Base-by-base conservation (phyloP, 2,888 invertebrate genomes). In the Trichacis sp. region DNA sequence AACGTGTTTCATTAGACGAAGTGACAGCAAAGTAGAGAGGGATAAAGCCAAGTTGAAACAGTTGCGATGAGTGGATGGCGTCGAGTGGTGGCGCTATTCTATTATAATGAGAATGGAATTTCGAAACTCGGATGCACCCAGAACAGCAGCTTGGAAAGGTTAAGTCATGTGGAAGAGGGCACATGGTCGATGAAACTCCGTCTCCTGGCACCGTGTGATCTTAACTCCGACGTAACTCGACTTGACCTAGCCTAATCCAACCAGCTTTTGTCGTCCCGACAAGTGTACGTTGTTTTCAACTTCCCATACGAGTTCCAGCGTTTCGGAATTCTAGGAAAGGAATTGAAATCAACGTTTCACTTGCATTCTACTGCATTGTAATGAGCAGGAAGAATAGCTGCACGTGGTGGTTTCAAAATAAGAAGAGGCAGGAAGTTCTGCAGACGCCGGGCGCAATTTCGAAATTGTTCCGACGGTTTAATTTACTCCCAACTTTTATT, bases 151-250 rank as follows among this genome's bases (percentile, higher is more conserved):
- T 63, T 57, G 63, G 60, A 29, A 50, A 36, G 67, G 67, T 58
- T 70, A 68, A 70, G 67, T 68, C 67, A 70, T 70, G 68, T 65
- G 67, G 68, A 70, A 68, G 61, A 61, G 67, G 63, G 70, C 70
- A 70, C 70, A 68, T 70, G 68, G 68, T 63, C 65, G 57, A 64
- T 57, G 68, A 63, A 65, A 68, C 60, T 67, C 58, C 62, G 56
- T 66, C 62, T 67, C 57, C 47, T 57, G 57, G 67, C 52, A 56
- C 63, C 56, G 52, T 55, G 62, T 60, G 67, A 67, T 68, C 67
- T 67, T 60, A 67, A 67, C 67, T 67, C 60, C 60, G 45, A 60
- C 63, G 59, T 67, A 67, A 67, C 67, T 67, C 60, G 54, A 67
- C 67, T 63, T 67, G 67, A 67, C 63, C 67, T 55, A 63, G 60